These are phyloP conservation scores for Pseudorhombus dupliciocellatus DNA, from an alignment of 2,113 vertebrate genomes.

Conservation along the genomic window DNA sequence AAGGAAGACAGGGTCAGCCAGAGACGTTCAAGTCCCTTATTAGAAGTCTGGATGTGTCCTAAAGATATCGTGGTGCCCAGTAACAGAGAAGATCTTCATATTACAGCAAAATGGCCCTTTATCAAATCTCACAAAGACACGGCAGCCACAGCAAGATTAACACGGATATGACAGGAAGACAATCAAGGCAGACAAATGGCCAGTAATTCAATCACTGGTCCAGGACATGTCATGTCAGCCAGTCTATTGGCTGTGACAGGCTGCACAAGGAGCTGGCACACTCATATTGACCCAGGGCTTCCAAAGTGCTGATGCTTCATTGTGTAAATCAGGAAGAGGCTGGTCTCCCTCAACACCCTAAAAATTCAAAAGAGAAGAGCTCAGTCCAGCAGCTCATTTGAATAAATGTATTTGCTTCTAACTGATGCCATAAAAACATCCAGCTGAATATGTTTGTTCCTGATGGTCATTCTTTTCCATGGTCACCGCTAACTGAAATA, in stretches of 20 bases:
- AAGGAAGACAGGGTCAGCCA: not conserved
- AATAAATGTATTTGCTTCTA: not conserved
- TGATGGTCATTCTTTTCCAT: not conserved
- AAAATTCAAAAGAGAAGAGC: constrained; percentile 9
- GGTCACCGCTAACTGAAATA: not conserved
- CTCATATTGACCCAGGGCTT: constrained; percentile 70
- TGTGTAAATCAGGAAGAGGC: constrained; percentile 72
- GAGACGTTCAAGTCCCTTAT: constrained; percentile 5
- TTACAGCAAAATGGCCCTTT: constrained; percentile 12
- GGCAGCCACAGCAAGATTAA: constrained; percentile 60
- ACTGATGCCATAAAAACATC: not conserved
- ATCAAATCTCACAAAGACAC: constrained; percentile 29
- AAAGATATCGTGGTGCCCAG: not conserved
- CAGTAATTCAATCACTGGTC: constrained; percentile 78
- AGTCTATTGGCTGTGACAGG: constrained; percentile 79
- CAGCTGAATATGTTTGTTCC: not conserved
- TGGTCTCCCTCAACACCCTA: constrained; percentile 47
- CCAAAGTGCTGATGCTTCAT: constrained; percentile 78
- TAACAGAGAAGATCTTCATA: constrained; percentile 21
- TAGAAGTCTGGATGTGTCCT: constrained; percentile 9
- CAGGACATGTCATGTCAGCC: constrained; percentile 75
- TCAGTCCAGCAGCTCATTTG: not conserved
- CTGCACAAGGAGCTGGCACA: constrained; percentile 62
- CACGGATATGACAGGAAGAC: constrained; percentile 71
- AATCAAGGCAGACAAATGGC: constrained; percentile 76